phyloP scores from a whole-genome alignment of 2,113 vertebrate genomes.

The Fulica atra region DNA sequence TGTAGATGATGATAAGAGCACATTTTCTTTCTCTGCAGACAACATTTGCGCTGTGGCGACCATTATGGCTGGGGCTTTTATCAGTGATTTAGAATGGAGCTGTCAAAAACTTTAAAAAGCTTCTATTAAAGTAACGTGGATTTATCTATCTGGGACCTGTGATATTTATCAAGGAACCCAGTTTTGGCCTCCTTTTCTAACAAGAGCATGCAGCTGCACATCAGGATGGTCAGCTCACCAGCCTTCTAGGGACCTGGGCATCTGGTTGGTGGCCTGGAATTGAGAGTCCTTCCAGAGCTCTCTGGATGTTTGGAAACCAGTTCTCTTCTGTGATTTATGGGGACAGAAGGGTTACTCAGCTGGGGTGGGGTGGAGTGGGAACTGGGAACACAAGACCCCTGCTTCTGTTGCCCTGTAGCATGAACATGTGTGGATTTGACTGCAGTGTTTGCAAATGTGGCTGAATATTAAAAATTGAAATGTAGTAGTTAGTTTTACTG shows the following conservation, averaged over 20 bases:
- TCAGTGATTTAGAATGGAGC: constrained; percentile 7
- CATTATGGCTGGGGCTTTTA: constrained; percentile 10
- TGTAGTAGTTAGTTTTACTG: neutral
- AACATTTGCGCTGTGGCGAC: neutral
- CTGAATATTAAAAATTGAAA: neutral
- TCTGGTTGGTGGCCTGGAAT: neutral
- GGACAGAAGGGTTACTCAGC: neutral
- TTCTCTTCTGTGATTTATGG: neutral
- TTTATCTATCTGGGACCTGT: neutral
- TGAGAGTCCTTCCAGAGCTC: neutral
- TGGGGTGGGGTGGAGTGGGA: neutral
- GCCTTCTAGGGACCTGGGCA: neutral
- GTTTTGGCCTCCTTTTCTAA: neutral
- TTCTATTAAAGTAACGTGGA: neutral
- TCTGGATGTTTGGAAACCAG: neutral
- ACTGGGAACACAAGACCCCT: neutral
- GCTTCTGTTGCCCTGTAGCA: neutral
- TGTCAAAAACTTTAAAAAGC: constrained; percentile 41
- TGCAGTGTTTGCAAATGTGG: neutral
- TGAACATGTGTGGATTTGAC: neutral
- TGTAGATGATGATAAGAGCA: constrained; percentile 46
- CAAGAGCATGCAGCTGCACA: neutral
- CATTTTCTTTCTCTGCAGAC: constrained; percentile 28
- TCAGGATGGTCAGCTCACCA: neutral
- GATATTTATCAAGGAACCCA: neutral